These are phyloP conservation scores for Auanema sp. DNA, from an alignment of 2,888 invertebrate species.

Conservation along the genomic window DNA sequence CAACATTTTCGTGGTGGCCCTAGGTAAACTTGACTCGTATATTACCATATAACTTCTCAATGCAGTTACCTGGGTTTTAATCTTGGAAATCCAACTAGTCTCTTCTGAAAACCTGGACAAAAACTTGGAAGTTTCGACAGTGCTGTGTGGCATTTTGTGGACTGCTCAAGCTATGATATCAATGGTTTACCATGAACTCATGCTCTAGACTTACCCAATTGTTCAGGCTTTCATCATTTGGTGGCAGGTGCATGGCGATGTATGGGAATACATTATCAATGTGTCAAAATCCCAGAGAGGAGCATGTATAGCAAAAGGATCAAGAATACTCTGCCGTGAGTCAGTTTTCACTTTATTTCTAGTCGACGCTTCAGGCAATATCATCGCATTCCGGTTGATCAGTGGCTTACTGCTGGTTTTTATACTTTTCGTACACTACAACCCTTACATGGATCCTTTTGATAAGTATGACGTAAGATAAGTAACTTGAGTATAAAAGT, in stretches of 20 bases:
- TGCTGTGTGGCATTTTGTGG: slow-evolving; percentile 17
- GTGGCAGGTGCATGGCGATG: slow-evolving; percentile 18
- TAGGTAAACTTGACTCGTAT: no score
- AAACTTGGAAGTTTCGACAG: slow-evolving; percentile 19
- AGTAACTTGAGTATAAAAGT: not conserved
- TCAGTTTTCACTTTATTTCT: no score
- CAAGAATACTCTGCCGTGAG: slow-evolving; percentile 7
- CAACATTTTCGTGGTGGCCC: no score
- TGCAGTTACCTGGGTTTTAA: not conserved
- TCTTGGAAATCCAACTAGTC: slow-evolving; percentile 11
- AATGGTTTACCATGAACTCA: slow-evolving; percentile 3
- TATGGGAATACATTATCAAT: slow-evolving; percentile 18
- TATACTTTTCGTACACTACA: no score
- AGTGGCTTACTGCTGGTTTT: no score
- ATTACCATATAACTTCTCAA: no score
- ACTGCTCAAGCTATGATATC: slow-evolving; percentile 15
- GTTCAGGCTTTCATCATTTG: slow-evolving; percentile 19
- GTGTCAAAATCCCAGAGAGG: slow-evolving; percentile 16
- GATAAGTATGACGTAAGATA: no score
- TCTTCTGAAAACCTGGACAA: not conserved
- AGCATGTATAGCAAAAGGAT: slow-evolving; percentile 6
- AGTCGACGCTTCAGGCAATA: no score
- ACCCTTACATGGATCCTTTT: no score
- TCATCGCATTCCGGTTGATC: no score
- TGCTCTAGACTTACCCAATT: not conserved